Base-by-base conservation (phyloP, 2,797 vertebrate species). In the Sarcophilus harrisii region DNA sequence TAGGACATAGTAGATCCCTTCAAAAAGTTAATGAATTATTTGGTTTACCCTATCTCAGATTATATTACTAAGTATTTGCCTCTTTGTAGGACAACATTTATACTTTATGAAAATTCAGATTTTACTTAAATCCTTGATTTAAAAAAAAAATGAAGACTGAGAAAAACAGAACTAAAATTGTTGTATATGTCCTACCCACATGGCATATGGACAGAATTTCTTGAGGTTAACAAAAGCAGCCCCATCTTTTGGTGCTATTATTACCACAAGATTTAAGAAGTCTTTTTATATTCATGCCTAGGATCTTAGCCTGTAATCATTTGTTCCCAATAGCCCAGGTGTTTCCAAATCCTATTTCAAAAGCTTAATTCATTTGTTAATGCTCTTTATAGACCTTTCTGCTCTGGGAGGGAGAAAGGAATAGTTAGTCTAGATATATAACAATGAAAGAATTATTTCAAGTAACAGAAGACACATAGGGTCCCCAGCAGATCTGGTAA, bases 371-470 rank as follows among this genome's bases (percentile, higher is more conserved):
- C 94, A 90, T 91, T 90, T 87, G 62, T 73, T 66, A 73, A 81
- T 81, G 38, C 73, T 81, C 21, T 29, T 96, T 87, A 59, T 2
- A 24, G 91, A 90, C 54, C 94, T 96, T 29, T 87, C 6, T 58
- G 54, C 9, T 58, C 92, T 92, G 90, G 81, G 95, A 91, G 94
- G 10, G 59, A 59, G 92, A 90, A 38, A 94, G 91, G 38, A 55
- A 66, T 90, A 11, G 90, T 95, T 92, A 66, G 93, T 91, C 55
- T 45, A 14, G 59, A 95, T 57, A 93, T 90, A 95, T 38, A 98
- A 98, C 98, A 98, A 98, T 97, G 97, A 98, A 98, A 97, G 97
- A 97, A 97, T 96, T 97, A 98, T 97, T 98, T 97, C 94, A 95
- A 97, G 98, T 98, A 97, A 95, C 96, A 96, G 97, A 97, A 98